Evolutionary conservation across 2,888 invertebrate genomes (phyloP).

Genomic region (Crematogaster levior): DNA sequence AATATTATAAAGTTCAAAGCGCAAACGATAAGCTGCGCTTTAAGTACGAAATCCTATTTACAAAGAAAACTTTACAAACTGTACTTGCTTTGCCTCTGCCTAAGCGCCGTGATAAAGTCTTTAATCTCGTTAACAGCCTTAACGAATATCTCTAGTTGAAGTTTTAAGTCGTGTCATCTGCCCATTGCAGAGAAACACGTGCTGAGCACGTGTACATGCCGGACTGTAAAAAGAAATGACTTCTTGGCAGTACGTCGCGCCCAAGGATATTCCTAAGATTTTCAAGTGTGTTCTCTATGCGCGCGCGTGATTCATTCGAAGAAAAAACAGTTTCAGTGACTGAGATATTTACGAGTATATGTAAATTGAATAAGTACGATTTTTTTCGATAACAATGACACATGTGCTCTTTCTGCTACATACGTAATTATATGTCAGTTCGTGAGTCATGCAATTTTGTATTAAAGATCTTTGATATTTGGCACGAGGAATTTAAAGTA

Average conservation of each 20-base stretch:
- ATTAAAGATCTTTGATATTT: background rate
- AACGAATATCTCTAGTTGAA: conserved; percentile 53
- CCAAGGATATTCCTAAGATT: conserved; percentile 34
- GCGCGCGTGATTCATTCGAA: background rate
- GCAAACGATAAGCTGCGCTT: background rate
- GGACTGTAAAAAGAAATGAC: conserved; percentile 55
- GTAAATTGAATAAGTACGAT: background rate
- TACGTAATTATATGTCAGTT: background rate
- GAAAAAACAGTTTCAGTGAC: background rate
- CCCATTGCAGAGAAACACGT: conserved; percentile 56
- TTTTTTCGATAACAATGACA: background rate
- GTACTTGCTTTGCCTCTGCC: background rate
- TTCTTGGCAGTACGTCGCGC: conserved; percentile 44
- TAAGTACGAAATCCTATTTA: conserved; percentile 8
- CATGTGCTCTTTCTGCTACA: background rate
- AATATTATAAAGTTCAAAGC: background rate
- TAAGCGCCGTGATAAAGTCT: conserved; percentile 27
- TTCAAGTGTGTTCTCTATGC: conserved; percentile 23
- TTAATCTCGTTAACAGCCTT: conserved; percentile 55
- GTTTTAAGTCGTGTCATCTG: conserved; percentile 59
- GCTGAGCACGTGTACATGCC: conserved; percentile 58
- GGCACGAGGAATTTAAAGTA: background rate
- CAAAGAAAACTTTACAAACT: background rate
- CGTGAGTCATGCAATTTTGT: background rate
- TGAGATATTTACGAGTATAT: background rate